phyloP scores from a whole-genome alignment of 2,888 invertebrate species.

The Scaeva pyrastri region DNA sequence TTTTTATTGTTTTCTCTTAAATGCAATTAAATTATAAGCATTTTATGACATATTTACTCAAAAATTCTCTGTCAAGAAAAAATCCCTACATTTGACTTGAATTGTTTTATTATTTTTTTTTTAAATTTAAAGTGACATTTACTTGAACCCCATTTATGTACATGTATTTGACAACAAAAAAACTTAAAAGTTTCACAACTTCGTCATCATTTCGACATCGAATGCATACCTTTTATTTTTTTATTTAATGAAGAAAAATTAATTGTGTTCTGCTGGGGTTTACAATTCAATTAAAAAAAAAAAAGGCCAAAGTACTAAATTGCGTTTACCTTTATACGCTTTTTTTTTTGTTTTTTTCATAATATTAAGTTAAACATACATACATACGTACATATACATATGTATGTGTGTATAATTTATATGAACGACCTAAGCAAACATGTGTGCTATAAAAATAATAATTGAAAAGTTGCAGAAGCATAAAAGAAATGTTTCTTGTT shows the following conservation, averaged over 20 bases:
- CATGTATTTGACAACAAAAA: background rate
- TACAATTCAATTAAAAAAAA: conserved; percentile 50
- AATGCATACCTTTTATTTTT: background rate
- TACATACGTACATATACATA: background rate
- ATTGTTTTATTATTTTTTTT: background rate
- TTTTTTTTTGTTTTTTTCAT: background rate
- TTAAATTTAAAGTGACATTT: conserved; percentile 4
- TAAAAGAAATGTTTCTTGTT: conserved; percentile 26
- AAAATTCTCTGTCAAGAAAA: too few species aligned
- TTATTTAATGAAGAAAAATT: background rate
- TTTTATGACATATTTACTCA: too few species aligned
- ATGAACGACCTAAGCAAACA: background rate
- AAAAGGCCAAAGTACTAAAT: conserved; percentile 72
- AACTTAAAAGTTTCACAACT: conserved; percentile 2
- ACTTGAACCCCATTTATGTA: conserved; percentile 1
- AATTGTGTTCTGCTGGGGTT: conserved; percentile 53
- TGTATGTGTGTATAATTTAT: too few species aligned
- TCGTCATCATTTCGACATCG: conserved; percentile 15
- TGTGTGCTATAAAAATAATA: conserved; percentile 24
- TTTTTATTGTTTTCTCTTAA: too few species aligned
- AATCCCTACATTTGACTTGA: too few species aligned
- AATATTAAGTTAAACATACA: background rate
- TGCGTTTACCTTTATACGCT: conserved; percentile 57
- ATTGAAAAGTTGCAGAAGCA: conserved; percentile 49
- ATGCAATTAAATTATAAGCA: too few species aligned